Evolutionary conservation across 35 echinoderm and acorn worm species (phyloP), one percentile per base, ranked within the genome.

Genomic region (Ophioderma brevispina): DNA sequence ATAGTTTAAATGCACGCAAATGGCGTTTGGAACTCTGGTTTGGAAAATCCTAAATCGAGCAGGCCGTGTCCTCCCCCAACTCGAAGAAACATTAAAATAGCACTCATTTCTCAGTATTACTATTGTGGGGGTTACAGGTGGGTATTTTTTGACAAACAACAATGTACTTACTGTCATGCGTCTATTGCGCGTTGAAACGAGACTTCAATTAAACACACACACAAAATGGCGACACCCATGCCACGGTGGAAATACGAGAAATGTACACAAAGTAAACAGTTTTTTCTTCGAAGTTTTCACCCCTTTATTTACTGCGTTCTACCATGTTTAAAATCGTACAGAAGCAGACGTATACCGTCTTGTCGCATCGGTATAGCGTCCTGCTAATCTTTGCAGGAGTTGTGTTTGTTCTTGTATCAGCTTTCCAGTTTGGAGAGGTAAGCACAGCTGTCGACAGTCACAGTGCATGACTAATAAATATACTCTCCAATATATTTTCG

Each of bases 361-460:
- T 98, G 42, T 98, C 96, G 31, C 86, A 94, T 38, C 81, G 93
- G 31, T 92, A 98, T 89, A 86, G 96, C 52, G 40, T 92, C 6
- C 83, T 98, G 34, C 63, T 98, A 36, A 89, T 94, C 19, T 98
- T 98, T 33, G 78, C 86, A 4, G 92, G 96, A 31, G 78, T 92
- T 11, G 80, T 98, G 6, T 82, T 98, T 33, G 78, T 94, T n/a
- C 80, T 98, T 1, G 82, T 98, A 39, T 98, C 96, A 38, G 96
- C 92, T 23, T 94, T 98, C 82, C 96, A 98, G 76, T 98, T 98
- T 87, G 93, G 96, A 81, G 96, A 98, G 96, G 96, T 98, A 94
- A 86, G 81, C 23, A 39, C 10, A 39, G 17, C 4, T 46, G 4
- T 46, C n/a, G n/a, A 46, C 4, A 46, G 17, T 46, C 41, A 46